Evolutionary conservation across 1,140 invertebrate species (phyloP).

Genomic region (Holcopasites calliopsidis): DNA sequence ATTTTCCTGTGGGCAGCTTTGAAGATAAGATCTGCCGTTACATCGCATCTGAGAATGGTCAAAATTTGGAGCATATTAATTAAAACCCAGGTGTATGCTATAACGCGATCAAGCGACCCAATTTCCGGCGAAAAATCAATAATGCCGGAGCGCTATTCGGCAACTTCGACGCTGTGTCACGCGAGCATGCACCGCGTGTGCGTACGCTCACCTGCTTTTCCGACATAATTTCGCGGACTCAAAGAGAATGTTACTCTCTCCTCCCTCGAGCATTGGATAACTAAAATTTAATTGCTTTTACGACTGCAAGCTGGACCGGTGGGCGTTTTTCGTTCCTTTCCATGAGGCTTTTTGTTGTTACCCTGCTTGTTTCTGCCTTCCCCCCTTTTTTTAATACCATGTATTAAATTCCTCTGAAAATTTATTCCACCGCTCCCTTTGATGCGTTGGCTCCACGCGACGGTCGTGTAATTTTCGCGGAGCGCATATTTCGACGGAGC

Average conservation of each 20-base stretch:
- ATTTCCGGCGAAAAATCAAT: constrained; percentile 30
- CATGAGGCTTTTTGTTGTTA: not conserved
- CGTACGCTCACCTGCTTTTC: not conserved
- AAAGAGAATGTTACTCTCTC: not conserved
- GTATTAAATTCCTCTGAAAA: constrained; percentile 46
- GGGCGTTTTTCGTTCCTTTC: not conserved
- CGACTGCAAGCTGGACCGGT: not conserved
- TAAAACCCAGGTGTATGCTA: not conserved
- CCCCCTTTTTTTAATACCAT: not conserved
- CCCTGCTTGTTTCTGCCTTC: too few species aligned
- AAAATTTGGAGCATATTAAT: not conserved
- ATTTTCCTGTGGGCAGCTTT: too few species aligned
- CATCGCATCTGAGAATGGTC: not conserved
- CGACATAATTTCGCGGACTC: not conserved
- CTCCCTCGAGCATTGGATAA: constrained; percentile 4
- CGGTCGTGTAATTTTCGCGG: constrained; percentile 34
- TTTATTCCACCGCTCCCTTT: constrained; percentile 40
- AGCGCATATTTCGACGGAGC: constrained; percentile 17
- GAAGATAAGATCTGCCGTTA: too few species aligned
- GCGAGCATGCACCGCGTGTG: not conserved
- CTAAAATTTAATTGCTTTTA: constrained; percentile 41
- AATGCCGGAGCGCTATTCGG: not conserved
- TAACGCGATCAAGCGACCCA: constrained; percentile 17
- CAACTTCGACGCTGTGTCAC: not conserved
- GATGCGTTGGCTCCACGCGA: constrained; percentile 12